These are phyloP conservation scores for Phragmatobia fuliginosa DNA, from an alignment of 2,888 invertebrate genomes.

Conservation along the genomic window DNA sequence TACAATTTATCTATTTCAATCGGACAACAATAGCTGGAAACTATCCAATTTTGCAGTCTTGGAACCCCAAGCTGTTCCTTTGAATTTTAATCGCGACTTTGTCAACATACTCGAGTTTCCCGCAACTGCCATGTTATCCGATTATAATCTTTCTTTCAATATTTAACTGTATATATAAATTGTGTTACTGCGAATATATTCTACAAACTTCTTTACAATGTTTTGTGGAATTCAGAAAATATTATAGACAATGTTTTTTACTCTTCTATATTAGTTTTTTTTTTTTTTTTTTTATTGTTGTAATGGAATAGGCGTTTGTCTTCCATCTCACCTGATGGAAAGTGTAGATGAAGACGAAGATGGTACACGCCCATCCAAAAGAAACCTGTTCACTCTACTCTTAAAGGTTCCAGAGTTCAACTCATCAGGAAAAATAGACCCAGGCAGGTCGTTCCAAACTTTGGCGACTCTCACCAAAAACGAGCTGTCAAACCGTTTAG, in stretches of 20 bases:
- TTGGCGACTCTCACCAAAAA: no score
- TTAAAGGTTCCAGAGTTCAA: no score
- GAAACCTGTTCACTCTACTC: no score
- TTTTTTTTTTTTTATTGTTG: no score
- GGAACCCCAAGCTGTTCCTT: conserved; percentile 6
- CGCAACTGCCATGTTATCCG: conserved; percentile 39
- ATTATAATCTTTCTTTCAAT: conserved; percentile 30
- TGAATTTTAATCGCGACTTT: conserved; percentile 25
- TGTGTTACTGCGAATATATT: conserved; percentile 14
- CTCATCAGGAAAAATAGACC: no score
- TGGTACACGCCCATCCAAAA: no score
- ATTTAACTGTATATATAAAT: conserved; percentile 13
- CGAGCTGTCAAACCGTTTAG: no score
- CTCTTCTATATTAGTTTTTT: no score
- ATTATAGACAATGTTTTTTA: not conserved
- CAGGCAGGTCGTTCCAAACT: no score
- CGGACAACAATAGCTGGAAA: not conserved
- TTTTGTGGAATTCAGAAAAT: not conserved
- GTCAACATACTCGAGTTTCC: conserved; percentile 30
- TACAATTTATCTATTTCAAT: not conserved
- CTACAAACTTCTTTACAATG: conserved; percentile 8
- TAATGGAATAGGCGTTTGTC: no score
- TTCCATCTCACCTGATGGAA: no score
- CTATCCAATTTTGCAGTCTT: conserved; percentile 12
- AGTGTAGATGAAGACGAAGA: no score